phyloP scores from a whole-genome alignment of 2,113 vertebrate species.

The Microcebus griseorufus region DNA sequence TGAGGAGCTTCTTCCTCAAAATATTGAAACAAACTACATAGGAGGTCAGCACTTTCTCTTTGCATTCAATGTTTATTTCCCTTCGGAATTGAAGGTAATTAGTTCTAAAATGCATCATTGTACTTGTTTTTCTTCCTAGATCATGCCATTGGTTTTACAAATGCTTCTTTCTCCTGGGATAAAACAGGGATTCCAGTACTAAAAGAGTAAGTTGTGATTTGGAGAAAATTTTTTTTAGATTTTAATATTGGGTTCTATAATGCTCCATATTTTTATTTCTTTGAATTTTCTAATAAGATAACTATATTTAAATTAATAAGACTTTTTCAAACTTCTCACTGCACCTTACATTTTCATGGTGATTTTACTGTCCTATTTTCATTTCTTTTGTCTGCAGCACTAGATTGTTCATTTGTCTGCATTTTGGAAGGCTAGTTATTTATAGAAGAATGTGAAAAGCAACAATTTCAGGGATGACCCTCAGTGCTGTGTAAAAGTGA shows the following conservation, averaged over 20 bases:
- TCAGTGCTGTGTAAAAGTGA: background rate
- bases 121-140: conserved; percentile 67
- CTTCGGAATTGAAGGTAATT: background rate
- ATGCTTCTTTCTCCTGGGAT: conserved; percentile 78
- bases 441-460: background rate
- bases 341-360: background rate
- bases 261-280: background rate
- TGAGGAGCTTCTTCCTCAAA: conserved; percentile 75
- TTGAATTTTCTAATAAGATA: background rate
- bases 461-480: background rate
- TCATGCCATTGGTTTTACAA: conserved; percentile 76
- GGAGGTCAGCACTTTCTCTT: conserved; percentile 72
- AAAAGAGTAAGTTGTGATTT: conserved; percentile 76
- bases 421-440: background rate
- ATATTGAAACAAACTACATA: conserved; percentile 66
- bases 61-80: conserved; percentile 21
- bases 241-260: background rate
- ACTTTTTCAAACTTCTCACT: background rate
- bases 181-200: conserved; percentile 67
- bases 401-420: background rate
- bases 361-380: background rate
- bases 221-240: background rate
- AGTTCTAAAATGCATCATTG: conserved; percentile 32
- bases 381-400: background rate
- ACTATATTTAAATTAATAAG: background rate